These are phyloP conservation scores for Campylomormyrus numenius DNA, from an alignment of 2,113 vertebrate species.

Conservation along the genomic window DNA sequence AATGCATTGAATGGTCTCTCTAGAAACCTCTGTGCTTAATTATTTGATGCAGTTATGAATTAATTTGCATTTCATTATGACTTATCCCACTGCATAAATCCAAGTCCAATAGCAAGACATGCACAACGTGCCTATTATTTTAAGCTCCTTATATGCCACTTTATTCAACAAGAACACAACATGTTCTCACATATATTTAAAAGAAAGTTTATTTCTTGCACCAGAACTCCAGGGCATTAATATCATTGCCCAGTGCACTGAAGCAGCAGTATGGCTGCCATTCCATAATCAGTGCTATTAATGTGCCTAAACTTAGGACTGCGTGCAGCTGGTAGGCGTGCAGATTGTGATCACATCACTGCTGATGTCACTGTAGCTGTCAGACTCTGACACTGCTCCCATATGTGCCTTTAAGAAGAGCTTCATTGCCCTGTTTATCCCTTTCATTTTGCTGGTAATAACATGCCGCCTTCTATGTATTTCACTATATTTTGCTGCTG, in stretches of 20 bases:
- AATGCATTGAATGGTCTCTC: not conserved
- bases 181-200: not conserved
- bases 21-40: not conserved
- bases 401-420: not conserved
- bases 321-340: conserved; percentile 7
- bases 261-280: not conserved
- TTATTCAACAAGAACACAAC: not conserved
- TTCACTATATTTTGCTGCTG: not conserved
- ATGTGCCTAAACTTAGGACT: not conserved
- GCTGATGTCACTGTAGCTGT: conserved; percentile 3
- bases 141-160: not conserved
- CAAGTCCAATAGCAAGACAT: not conserved
- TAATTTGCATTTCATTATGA: not conserved
- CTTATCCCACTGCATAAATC: not conserved
- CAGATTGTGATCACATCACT: conserved; percentile 8
- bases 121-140: not conserved
- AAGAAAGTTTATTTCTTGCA: not conserved
- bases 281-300: not conserved
- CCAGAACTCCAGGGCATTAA: not conserved
- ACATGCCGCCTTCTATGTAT: not conserved
- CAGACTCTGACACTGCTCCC: conserved; percentile 4
- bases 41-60: not conserved
- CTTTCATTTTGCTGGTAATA: not conserved
- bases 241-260: not conserved
- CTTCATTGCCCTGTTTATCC: not conserved